These are phyloP conservation scores for Plebejus anna DNA, from an alignment of 2,888 invertebrate species.

Conservation along the genomic window DNA sequence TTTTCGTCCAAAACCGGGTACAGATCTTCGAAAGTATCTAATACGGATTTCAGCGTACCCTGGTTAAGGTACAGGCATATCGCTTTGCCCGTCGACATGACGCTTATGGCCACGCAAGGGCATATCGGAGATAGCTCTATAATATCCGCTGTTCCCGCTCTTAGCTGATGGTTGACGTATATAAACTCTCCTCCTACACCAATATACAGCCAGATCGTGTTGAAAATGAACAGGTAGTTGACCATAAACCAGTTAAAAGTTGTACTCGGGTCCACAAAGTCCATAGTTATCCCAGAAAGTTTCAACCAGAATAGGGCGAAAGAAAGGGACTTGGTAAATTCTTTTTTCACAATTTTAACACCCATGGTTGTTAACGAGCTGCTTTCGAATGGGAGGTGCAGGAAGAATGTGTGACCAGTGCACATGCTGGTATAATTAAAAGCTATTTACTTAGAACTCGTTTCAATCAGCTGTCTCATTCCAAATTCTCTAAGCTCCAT, in stretches of 20 bases:
- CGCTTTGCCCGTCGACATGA: conserved; percentile 3
- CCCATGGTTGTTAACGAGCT: not conserved
- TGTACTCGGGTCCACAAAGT: not conserved
- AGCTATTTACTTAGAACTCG: not conserved
- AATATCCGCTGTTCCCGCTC: not conserved
- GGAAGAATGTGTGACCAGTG: not conserved
- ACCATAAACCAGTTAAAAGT: conserved; percentile 8
- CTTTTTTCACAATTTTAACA: conserved; percentile 14
- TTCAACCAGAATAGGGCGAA: not conserved
- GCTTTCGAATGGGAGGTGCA: not conserved
- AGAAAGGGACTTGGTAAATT: not conserved
- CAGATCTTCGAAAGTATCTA: conserved; percentile 5
- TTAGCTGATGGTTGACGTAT: conserved; percentile 5
- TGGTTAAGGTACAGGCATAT: conserved; percentile 12
- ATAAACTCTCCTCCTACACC: conserved; percentile 1
- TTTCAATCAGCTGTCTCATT: conserved; percentile 18
- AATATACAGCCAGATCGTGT: conserved; percentile 11
- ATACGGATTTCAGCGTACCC: not conserved
- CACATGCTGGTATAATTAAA: not conserved
- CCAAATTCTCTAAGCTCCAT: not conserved
- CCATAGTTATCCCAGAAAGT: conserved; percentile 18
- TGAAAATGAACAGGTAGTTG: conserved; percentile 14
- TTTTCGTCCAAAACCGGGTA: conserved; percentile 3
- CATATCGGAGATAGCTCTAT: not conserved
- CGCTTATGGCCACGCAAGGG: conserved; percentile 16